These are phyloP conservation scores for Lysiphlebus fabarum DNA, from an alignment of 1,140 invertebrate species.

Conservation along the genomic window DNA sequence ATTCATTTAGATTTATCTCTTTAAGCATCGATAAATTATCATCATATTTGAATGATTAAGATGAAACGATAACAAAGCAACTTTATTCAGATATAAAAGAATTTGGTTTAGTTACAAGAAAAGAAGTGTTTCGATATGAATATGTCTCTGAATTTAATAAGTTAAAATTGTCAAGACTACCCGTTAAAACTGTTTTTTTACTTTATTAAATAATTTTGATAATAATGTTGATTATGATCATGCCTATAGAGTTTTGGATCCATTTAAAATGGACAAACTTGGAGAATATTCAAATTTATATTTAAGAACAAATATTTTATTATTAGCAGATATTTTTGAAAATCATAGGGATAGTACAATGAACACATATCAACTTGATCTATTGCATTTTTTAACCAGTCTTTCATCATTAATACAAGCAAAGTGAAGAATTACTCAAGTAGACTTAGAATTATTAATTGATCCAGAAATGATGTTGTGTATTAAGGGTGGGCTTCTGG, in stretches of 20 bases:
- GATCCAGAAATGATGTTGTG: constrained; percentile 51
- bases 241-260: constrained; percentile 5
- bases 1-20: constrained; percentile 25
- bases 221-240: constrained; percentile 5
- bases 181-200: constrained; percentile 5
- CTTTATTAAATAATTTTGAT: not conserved
- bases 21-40: constrained; percentile 19
- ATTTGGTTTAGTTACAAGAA: constrained; percentile 5
- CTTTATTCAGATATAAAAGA: not conserved
- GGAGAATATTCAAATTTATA: constrained; percentile 17
- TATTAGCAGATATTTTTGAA: constrained; percentile 51
- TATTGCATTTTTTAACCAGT: no score
- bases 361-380: constrained; percentile 40
- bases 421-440: constrained; percentile 42
- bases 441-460: constrained; percentile 52
- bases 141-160: constrained; percentile 4
- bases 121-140: constrained; percentile 17
- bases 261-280: constrained; percentile 5
- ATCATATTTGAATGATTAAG: constrained; percentile 21
- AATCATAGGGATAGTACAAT: constrained; percentile 42
- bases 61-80: constrained; percentile 1
- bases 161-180: not conserved
- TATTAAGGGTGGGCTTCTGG: constrained; percentile 45
- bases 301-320: constrained; percentile 14
- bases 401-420: no score